Evolutionary conservation across 53 echinoderm and acorn worm genomes (phyloP).

Genomic region (Zoroaster sp.): DNA sequence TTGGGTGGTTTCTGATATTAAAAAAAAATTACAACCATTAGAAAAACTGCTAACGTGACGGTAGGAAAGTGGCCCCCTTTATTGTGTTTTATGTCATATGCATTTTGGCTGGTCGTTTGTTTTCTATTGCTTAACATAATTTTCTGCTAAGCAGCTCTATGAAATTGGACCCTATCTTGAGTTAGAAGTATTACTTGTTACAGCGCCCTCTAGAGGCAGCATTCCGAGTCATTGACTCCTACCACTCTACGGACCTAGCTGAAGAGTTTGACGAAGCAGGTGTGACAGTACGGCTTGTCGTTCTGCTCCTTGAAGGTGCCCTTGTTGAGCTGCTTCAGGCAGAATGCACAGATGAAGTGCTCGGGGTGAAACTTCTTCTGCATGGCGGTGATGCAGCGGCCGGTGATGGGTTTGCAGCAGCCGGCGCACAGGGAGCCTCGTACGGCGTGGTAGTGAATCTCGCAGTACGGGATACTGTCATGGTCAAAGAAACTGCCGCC

Average conservation of each 20-base stretch:
- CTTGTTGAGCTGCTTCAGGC: constrained; percentile 98
- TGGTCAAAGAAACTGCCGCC: constrained; percentile 98
- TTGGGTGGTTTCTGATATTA: too few species aligned
- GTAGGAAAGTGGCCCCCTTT: too few species aligned
- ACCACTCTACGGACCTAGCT: constrained; percentile 50
- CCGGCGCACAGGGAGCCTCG: constrained; percentile 94
- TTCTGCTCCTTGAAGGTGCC: constrained; percentile 99
- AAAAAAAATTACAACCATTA: too few species aligned
- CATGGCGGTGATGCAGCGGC: constrained; percentile 99
- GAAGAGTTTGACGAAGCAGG: constrained; percentile 92
- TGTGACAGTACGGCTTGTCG: constrained; percentile 97
- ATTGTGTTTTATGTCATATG: too few species aligned
- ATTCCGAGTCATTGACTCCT: neutral
- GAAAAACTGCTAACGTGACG: too few species aligned
- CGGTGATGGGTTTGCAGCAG: constrained; percentile 94
- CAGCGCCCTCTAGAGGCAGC: neutral
- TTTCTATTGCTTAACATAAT: too few species aligned
- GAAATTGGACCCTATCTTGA: too few species aligned
- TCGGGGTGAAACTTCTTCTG: constrained; percentile 97
- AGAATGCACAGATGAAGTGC: constrained; percentile 97
- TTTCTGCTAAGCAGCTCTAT: too few species aligned
- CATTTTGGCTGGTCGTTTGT: too few species aligned
- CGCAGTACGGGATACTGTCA: constrained; percentile 92
- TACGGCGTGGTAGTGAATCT: constrained; percentile 97
- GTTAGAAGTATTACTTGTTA: too few species aligned